Conservation (phyloP, 1,140 invertebrate species). For the Radopholus similis region DNA sequence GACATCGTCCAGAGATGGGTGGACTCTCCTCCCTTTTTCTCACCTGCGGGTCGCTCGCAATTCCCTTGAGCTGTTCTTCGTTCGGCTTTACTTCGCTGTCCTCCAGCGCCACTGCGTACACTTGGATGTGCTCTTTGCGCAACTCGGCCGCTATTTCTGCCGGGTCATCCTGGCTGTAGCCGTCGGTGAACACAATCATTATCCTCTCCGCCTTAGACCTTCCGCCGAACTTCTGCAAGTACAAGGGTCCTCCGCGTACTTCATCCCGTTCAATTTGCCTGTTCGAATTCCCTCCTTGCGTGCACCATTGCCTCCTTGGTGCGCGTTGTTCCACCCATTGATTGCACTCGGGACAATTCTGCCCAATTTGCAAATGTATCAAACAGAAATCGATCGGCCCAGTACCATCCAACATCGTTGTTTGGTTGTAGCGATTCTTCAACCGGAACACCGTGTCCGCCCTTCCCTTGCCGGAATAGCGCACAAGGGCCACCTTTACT, state of each 20-base stretch:
- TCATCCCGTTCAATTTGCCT: too few species aligned
- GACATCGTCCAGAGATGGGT: too few species aligned
- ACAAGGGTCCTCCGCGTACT: too few species aligned
- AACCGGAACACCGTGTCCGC: slow-evolving; percentile 25
- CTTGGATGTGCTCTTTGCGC: slow-evolving; percentile 21
- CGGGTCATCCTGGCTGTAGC: slow-evolving; percentile 31
- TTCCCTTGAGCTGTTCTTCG: slow-evolving; percentile 20
- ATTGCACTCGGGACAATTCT: slow-evolving; percentile 3
- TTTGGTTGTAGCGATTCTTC: slow-evolving; percentile 30
- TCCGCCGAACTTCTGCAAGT: slow-evolving; percentile 31
- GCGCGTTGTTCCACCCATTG: slow-evolving; percentile 27
- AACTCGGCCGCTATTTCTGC: slow-evolving; percentile 20
- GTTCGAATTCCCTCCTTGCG: slow-evolving; percentile 23
- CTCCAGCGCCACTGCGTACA: slow-evolving; percentile 25
- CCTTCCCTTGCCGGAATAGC: slow-evolving; percentile 22
- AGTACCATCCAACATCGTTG: slow-evolving; percentile 20
- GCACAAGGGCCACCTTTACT: slow-evolving; percentile 24
- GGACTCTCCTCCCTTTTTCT: too few species aligned
- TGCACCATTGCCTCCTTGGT: slow-evolving; percentile 22
- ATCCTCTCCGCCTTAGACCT: slow-evolving; percentile 10
- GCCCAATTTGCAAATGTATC: not conserved
- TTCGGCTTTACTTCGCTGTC: slow-evolving; percentile 19
- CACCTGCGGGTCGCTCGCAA: slow-evolving; percentile 27
- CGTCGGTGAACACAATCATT: slow-evolving; percentile 27
- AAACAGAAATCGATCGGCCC: not conserved